Conservation (phyloP, 30 jellyfish, hydroid and myxozoan genomes). For the Rhopilema esculentum region DNA sequence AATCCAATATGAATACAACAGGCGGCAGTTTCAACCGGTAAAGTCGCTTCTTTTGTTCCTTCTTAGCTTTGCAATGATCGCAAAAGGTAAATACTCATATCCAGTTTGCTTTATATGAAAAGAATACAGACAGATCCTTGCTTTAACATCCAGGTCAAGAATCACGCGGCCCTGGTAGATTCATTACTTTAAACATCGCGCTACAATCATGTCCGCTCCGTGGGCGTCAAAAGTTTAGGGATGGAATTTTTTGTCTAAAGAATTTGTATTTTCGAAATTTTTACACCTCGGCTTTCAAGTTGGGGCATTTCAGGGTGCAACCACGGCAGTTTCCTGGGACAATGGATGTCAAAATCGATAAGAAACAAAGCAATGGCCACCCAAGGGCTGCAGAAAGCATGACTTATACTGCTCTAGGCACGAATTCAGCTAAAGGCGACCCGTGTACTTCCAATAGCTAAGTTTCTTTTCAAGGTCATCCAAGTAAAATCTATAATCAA, state of each 20-base stretch:
- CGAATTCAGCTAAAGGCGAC: too few relatives aligned
- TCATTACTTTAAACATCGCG: background rate
- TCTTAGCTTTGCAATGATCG: slow-evolving; percentile 37
- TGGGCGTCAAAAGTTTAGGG: background rate
- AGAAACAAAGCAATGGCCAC: background rate
- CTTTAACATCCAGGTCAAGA: slow-evolving; percentile 31
- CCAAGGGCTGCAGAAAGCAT: background rate
- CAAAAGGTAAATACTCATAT: slow-evolving; percentile 43
- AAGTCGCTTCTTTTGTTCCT: slow-evolving; percentile 46
- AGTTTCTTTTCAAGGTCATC: background rate
- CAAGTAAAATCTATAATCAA: background rate
- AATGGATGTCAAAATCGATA: background rate
- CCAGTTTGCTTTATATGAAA: slow-evolving; percentile 60
- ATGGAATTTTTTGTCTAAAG: background rate
- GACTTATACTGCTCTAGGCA: background rate
- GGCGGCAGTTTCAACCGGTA: slow-evolving; percentile 50
- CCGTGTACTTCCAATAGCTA: background rate
- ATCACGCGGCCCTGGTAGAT: background rate
- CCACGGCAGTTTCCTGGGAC: background rate
- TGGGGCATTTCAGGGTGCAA: background rate
- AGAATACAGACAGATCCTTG: slow-evolving; percentile 34
- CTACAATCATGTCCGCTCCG: background rate
- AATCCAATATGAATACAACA: slow-evolving; percentile 48
- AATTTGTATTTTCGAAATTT: background rate
- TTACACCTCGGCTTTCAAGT: background rate